Base-by-base conservation (phyloP, 2,797 vertebrate species). In the Zonotrichia albicollis region DNA sequence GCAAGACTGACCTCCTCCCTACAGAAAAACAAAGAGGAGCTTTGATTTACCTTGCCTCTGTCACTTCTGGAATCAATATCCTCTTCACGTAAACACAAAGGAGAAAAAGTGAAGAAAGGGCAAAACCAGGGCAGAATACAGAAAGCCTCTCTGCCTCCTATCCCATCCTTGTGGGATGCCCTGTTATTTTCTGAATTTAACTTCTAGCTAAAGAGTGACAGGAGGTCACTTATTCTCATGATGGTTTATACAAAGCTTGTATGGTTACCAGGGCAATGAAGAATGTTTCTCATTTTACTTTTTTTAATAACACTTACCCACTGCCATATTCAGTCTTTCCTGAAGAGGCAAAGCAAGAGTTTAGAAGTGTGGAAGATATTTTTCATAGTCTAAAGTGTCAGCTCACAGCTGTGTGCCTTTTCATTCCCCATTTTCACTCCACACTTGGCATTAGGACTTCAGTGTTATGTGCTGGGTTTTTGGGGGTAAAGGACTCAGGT, bases 141-240 rank as follows among this genome's bases (percentile, higher is more conserved):
- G 80, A 93, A 89, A 72, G 6, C 27, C 16, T 78, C 34, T 84
- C 68, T 91, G 38, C 40, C 50, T 95, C 42, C 57, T 65, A 45
- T 23, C 68, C 54, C 46, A 71, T 65, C 61, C 58, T 93, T 67
- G n/a, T 8, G 14, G 80, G 67, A 93, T 79, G 50, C 32, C 46
- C 51, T 64, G 51, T 54, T 93, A 54, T 87, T 94, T 95, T 92
- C 81, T 16, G 12, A 66, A 62, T 87, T 80, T 92, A 77, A 84
- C 78, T 89, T 89, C 61, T 77, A 58, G 32, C 32, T 76, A 72
- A 73, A 20, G 42, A 77, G 61, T 55, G 51, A 91, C 67, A 82
- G 48, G 71, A 89, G 43, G 34, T 77, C 64, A 81, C 46, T 88
- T 88, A 64, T 57, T 94, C 46, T 86, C 53, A 34, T 7, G 19